Evolutionary conservation across 2,888 invertebrate genomes (phyloP), one percentile per base, ranked within the genome.

Genomic region (Rhynchonema sp.): DNA sequence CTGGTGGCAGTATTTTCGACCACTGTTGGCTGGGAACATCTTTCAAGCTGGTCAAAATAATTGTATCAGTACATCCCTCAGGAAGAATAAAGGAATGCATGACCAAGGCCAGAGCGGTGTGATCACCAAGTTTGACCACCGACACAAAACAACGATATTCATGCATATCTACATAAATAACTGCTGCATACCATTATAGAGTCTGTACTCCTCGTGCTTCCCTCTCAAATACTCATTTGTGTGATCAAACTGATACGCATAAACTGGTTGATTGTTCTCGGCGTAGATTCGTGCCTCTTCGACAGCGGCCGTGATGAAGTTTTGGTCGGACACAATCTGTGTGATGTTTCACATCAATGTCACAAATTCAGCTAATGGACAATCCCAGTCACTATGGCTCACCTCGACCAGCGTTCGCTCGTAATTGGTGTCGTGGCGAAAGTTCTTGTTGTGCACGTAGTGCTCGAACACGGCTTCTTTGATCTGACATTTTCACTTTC

Each of bases 261-360:
- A 62, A 26, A 57, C 59, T 2, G 58, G 29, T n/a, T 52, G 30
- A 49, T 49, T 30, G 25, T 23, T 54, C 28, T 9, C 22, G 1
- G 58, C 58, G 46, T 63, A 63, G 1, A 56, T 46, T n/a, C 25
- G 28, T 25, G 63, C 63, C 30, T 63, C 63, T 25, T 52, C 23
- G 6, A 56, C 57, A 3, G 60, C 59, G 17, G 60, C 59, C 2
- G 62, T 46, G 29, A 62, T 46, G 58, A 63, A 63, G 30, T 62
- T 63, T 30, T 61, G 60, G 30, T 62, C 63, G 1, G 60, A 62
- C n/a, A 59, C 58, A 25, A 61, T 59, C 62, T 62, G 53, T n/a
- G n/a, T n/a, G n/a, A n/a, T n/a, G n/a, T n/a, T n/a, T n/a, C n/a
- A n/a, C n/a, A n/a, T n/a, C n/a, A n/a, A n/a, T n/a, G n/a, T n/a